Evolutionary conservation across 1,140 invertebrate species (phyloP), one percentile per base, ranked within the genome.

Genomic region (Saxidomus purpurata): DNA sequence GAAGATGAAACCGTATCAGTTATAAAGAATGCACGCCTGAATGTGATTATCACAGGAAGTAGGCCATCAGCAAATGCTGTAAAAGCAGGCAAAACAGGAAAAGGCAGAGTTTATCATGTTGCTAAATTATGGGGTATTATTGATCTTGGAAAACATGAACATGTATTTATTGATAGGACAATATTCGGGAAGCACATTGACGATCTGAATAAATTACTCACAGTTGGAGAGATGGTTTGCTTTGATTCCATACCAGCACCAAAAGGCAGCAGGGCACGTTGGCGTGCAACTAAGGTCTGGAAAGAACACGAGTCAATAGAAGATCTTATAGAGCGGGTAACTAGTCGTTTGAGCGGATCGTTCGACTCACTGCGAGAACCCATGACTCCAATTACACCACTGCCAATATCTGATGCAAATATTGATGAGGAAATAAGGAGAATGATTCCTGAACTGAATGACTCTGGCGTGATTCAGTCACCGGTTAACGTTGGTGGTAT

Each of bases 111-210:
- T 28, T 96, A 94, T 88, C 95, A 96, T 91, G 94, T 96, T 25
- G 95, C 95, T 13, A 96, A 96, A 90, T 89, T 96, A 15, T 96
- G 96, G 95, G 96, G 96, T 0, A 96, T 96, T 55, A 94, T 96
- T 80, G 96, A 96, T 90, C 92, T 96, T 11, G 96, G 95, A 1
- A 94, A 94, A 85, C 96, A 96, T 93, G 96, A 96, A 90, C 96
- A 96, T 91, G 96, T 96, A 1, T 96, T 96, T 84, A 96, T 96
- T 87, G 96, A 96, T 82, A 93, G 95, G 67, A 95, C 94, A 25
- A 96, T 96, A 90, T 95, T 95, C 91, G 94, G 93, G 25, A 94
- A 95, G 79, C 91, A 94, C 25, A 94, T 95, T 84, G 94, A 95
- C 90, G 96, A 96, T 90, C 91, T 96, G 69, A 94, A 95, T 67